Evolutionary conservation across 2,113 vertebrate genomes (phyloP).

Genomic region (Pyxicephalus adspersus): DNA sequence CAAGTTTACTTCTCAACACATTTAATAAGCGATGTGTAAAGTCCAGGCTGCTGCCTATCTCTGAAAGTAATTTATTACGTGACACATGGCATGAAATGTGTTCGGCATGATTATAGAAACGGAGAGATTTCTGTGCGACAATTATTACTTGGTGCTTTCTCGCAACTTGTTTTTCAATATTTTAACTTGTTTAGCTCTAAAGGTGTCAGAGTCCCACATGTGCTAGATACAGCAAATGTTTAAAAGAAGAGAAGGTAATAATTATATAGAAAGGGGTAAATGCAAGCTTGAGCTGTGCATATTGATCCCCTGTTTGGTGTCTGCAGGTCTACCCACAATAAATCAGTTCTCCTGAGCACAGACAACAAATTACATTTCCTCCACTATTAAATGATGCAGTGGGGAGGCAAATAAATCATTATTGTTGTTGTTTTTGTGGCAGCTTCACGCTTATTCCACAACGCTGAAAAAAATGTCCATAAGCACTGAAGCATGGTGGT

Average conservation of each 20-base stretch:
- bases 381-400: constrained; percentile 52
- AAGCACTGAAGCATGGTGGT: constrained; percentile 37
- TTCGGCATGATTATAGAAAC: constrained; percentile 28
- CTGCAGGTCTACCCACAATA: constrained; percentile 42
- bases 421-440: constrained; percentile 55
- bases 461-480: constrained; percentile 41
- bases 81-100: constrained; percentile 30
- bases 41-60: constrained; percentile 17
- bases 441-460: constrained; percentile 38
- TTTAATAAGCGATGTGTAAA: background rate
- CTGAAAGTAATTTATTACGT: constrained; percentile 13
- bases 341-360: constrained; percentile 51
- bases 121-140: background rate
- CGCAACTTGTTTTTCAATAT: background rate
- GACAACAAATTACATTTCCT: constrained; percentile 57
- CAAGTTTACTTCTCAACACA: constrained; percentile 4
- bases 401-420: constrained; percentile 53
- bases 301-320: constrained; percentile 47
- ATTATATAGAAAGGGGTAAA: constrained; percentile 31
- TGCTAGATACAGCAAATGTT: constrained; percentile 1
- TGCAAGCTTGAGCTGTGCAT: background rate
- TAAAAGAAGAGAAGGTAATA: constrained; percentile 18
- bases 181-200: background rate
- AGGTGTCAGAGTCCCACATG: background rate
- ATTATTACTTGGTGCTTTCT: background rate